Evolutionary conservation across 2,797 vertebrate genomes (phyloP).

Genomic region (Pangasius larnaudii): DNA sequence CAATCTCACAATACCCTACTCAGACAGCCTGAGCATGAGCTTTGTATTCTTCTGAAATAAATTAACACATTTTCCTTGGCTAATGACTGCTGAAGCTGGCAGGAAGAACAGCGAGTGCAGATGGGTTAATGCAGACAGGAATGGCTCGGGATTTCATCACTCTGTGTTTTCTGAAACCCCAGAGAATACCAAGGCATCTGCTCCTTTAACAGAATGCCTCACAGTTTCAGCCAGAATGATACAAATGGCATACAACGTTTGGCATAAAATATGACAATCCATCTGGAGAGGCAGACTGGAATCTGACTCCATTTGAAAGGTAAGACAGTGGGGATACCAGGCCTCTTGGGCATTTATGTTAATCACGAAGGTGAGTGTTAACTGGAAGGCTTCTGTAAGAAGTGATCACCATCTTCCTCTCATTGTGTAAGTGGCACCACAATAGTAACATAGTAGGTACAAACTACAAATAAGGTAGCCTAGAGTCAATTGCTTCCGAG

Average conservation of each 20-base stretch:
- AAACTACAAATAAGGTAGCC: neutral
- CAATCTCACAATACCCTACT: slow-evolving; percentile 43
- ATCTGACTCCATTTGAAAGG: neutral
- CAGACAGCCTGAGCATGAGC: neutral
- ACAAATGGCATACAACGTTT: slow-evolving; percentile 25
- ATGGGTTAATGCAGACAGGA: slow-evolving; percentile 36
- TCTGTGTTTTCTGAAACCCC: slow-evolving; percentile 6
- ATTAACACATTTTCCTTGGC: slow-evolving; percentile 46
- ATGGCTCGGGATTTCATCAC: slow-evolving; percentile 23
- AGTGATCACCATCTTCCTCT: neutral
- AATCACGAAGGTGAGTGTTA: neutral
- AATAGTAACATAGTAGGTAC: neutral
- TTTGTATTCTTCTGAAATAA: slow-evolving; percentile 26
- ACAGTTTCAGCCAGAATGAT: slow-evolving; percentile 21
- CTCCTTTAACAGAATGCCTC: slow-evolving; percentile 24
- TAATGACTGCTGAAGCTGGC: slow-evolving; percentile 43
- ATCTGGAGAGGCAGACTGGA: neutral
- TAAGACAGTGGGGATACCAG: neutral
- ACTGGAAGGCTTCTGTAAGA: neutral
- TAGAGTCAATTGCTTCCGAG: neutral
- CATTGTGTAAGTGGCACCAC: neutral
- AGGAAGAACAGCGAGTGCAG: neutral
- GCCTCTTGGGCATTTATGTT: neutral
- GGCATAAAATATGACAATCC: neutral
- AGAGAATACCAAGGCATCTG: slow-evolving; percentile 20